These are phyloP conservation scores for Pavo muticus DNA, from an alignment of 2,113 vertebrate genomes.

Conservation along the genomic window DNA sequence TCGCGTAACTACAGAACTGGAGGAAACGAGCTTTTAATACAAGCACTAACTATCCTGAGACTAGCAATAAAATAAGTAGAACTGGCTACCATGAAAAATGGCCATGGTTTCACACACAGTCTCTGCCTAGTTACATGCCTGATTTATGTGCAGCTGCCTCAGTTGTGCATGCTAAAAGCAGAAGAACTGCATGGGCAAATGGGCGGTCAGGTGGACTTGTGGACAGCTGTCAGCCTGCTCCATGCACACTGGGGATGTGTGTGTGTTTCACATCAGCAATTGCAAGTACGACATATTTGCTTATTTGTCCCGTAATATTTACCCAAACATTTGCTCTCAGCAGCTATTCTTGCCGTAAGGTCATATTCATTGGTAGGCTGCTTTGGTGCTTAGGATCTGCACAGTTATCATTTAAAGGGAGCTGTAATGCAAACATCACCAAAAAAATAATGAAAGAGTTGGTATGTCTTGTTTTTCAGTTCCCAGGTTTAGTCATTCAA, in stretches of 20 bases:
- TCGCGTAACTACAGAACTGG: constrained; percentile 4
- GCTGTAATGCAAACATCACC: not conserved
- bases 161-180: not conserved
- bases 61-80: constrained; percentile 28
- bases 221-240: not conserved
- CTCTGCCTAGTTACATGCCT: not conserved
- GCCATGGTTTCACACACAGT: constrained; percentile 20
- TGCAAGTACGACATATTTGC: not conserved
- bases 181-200: not conserved
- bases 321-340: constrained; percentile 50
- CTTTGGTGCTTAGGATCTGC: not conserved
- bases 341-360: not conserved
- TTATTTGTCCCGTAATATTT: not conserved
- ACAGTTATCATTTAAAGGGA: not conserved
- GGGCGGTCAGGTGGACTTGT: not conserved
- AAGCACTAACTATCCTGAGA: constrained; percentile 60
- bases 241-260: rapidly evolving
- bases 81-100: constrained; percentile 34
- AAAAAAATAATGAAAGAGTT: not conserved
- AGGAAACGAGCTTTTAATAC: constrained; percentile 53
- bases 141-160: constrained; percentile 14
- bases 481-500: not conserved
- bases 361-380: constrained; percentile 1
- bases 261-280: not conserved
- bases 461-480: not conserved